Percentiles rank a stretch among this genome's conserved stretches.
Evolutionary conservation across 2,113 vertebrate species (phyloP).

Genomic region (Dipodomys stephensi): DNA sequence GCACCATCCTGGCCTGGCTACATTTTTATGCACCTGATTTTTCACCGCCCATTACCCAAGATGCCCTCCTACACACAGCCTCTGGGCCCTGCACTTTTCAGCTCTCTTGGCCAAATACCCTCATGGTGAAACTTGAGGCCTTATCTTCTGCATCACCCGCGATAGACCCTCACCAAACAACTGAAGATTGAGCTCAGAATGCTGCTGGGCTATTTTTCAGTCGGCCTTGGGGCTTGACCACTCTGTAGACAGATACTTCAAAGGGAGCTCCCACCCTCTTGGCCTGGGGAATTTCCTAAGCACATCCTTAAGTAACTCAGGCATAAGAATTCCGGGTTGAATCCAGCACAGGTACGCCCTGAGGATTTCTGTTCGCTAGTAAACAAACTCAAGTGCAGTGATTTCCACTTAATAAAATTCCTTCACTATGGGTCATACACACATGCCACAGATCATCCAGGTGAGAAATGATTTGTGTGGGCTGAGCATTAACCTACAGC

Average conservation of each 20-base stretch:
- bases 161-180: background rate
- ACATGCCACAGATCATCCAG: background rate
- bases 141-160: background rate
- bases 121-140: background rate
- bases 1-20: background rate
- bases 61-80: background rate
- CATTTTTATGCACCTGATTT: conserved; percentile 25
- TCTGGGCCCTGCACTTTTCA: background rate
- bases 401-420: conserved; percentile 29
- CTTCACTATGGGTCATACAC: background rate
- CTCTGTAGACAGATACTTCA: background rate
- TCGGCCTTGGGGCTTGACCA: background rate
- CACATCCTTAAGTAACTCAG: background rate
- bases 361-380: background rate
- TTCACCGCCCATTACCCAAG: background rate
- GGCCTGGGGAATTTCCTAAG: conserved; percentile 39
- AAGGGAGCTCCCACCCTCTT: background rate
- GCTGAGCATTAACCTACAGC: too few species aligned
- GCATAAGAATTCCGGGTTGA: conserved; percentile 31
- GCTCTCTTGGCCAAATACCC: background rate
- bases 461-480: background rate
- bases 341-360: conserved; percentile 45
- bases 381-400: conserved; percentile 24
- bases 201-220: background rate
- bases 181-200: background rate